Base-by-base conservation (phyloP, 1,140 invertebrate species). In the Hylaeus volcanicus region DNA sequence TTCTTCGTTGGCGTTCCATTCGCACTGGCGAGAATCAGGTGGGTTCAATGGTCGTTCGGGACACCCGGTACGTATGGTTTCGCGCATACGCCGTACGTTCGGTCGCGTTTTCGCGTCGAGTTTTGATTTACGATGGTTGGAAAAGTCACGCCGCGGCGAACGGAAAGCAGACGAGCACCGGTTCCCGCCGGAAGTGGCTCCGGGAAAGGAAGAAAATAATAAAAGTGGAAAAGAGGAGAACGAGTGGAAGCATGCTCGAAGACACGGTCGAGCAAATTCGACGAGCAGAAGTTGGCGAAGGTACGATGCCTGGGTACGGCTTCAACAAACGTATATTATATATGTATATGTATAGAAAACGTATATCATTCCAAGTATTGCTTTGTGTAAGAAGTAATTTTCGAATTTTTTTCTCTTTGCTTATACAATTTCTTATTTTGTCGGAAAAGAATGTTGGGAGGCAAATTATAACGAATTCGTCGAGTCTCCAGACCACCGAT, bases 91-190 rank as follows among this genome's bases (percentile, higher is more conserved):
- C 82, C 83, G 76, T 84, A 88, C 86, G 85, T 88, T 91, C 86
- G 84, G 86, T 84, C 88, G 83, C 83, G 81, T 90, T 92, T 89
- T 90, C 88, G 85, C 83, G 75, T 85, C 83, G 85, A 89, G 85
- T 89, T 89, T 86, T 90, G 88, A 88, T 86, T 80, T 89, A 90
- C 86, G 85, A 58, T 37, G 65, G 56, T 74, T 64, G 75, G 81
- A 75, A 86, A 84, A 82, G 82, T 63, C 77, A 71, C 41, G 56
- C 79, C 56, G 43, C 39, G 65, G 60, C 58, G 58, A 74, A 48
- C 65, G 66, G 80, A 26, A 77, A 51, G 64, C 70, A 51, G 70
- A 26, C 58, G 69, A 73, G 76, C 26, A 39, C 45, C 56, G 56
- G 48, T 72, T 72, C 60, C 60, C 41, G 74, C 55, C 79, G 79